Evolutionary conservation across 2,888 invertebrate genomes (phyloP).

Genomic region (Pseudococcus viburni): DNA sequence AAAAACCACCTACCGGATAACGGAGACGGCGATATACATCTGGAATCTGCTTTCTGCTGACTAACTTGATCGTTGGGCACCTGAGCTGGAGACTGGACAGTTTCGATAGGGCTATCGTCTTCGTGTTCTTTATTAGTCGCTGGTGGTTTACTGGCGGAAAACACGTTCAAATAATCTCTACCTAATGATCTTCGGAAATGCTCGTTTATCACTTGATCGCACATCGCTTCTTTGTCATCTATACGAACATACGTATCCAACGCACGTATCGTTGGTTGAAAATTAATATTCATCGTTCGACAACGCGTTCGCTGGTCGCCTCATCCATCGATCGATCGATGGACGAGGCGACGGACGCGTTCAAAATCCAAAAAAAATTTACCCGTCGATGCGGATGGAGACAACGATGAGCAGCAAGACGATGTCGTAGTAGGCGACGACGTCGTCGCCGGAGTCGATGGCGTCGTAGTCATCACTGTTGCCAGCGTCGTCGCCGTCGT

Average conservation of each 20-base stretch:
- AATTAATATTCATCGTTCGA: conserved; percentile 30
- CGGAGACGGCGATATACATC: conserved; percentile 60
- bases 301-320: background rate
- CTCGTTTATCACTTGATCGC: conserved; percentile 94
- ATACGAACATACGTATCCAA: conserved; percentile 21
- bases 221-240: conserved; percentile 72
- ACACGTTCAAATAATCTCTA: conserved; percentile 81
- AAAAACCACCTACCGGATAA: conserved; percentile 57
- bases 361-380: conserved; percentile 3
- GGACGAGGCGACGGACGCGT: background rate
- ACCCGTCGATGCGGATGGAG: conserved; percentile 10
- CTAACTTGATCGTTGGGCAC: conserved; percentile 29
- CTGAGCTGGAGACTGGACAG: conserved; percentile 22
- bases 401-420: background rate
- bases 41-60: conserved; percentile 58
- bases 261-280: background rate
- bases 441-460: background rate
- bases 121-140: conserved; percentile 45
- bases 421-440: background rate
- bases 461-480: background rate
- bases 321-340: background rate
- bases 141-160: conserved; percentile 58
- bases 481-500: background rate
- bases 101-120: conserved; percentile 37
- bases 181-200: conserved; percentile 94